Conservation (phyloP, 1,140 invertebrate genomes). For the Babylonia areolata region DNA sequence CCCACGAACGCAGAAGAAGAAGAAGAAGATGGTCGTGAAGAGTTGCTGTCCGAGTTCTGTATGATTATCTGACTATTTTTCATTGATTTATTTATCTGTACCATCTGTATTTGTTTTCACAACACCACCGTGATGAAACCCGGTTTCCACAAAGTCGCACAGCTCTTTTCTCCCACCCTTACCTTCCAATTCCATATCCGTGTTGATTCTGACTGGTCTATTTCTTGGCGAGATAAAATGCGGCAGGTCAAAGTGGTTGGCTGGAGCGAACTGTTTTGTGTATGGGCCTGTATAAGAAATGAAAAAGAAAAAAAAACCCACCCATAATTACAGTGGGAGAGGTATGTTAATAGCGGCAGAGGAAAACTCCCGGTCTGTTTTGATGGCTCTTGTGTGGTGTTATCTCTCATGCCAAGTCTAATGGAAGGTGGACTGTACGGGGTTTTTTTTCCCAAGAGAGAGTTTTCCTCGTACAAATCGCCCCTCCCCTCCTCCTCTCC, state of each 20-base stretch:
- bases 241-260: not conserved
- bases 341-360: not conserved
- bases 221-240: not conserved
- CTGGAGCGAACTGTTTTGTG: not conserved
- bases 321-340: not conserved
- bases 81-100: too few relatives aligned
- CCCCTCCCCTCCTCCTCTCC: not conserved
- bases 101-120: too few relatives aligned
- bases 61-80: too few relatives aligned
- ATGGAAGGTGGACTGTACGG: not conserved
- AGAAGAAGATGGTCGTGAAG: too few relatives aligned
- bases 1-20: too few relatives aligned
- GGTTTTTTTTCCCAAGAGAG: not conserved
- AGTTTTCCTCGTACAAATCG: not conserved
- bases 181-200: not conserved
- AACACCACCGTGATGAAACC: too few relatives aligned
- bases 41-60: too few relatives aligned
- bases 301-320: too few relatives aligned
- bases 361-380: not conserved
- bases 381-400: not conserved
- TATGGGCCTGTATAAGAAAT: not conserved
- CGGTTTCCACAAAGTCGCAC: too few relatives aligned
- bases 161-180: too few relatives aligned
- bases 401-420: slow-evolving; percentile 7
- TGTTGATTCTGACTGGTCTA: not conserved